phyloP scores from a whole-genome alignment of 2,113 vertebrate genomes.

The Lamprologus speciosus region DNA sequence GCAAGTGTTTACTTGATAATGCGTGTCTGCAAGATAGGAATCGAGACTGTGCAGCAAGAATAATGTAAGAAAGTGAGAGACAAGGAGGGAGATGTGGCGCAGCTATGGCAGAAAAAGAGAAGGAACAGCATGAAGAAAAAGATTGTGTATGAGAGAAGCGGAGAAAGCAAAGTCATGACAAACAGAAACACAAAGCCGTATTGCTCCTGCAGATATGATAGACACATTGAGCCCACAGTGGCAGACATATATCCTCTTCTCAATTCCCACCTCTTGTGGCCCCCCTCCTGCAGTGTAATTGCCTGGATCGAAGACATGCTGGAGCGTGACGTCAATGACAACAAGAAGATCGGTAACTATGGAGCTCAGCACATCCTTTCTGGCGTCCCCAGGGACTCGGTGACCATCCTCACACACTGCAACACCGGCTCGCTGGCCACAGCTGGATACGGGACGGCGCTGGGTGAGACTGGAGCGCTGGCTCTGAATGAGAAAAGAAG shows the following conservation, averaged over 20 bases:
- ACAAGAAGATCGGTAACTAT: constrained; percentile 80
- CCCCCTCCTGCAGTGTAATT: constrained; percentile 71
- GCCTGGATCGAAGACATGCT: constrained; percentile 80
- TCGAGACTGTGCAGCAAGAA: background rate
- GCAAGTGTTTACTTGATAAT: background rate
- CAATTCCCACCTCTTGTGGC: background rate
- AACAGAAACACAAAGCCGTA: background rate
- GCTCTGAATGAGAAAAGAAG: background rate
- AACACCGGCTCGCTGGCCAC: constrained; percentile 87
- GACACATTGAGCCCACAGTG: background rate
- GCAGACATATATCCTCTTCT: background rate
- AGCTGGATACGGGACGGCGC: constrained; percentile 84
- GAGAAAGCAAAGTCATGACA: background rate
- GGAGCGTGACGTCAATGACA: constrained; percentile 80
- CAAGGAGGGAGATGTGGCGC: background rate
- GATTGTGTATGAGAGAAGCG: background rate
- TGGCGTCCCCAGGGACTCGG: constrained; percentile 66
- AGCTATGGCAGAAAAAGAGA: background rate
- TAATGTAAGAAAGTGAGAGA: background rate
- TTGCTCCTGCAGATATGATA: background rate
- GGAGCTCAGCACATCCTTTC: constrained; percentile 82
- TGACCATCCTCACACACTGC: constrained; percentile 85
- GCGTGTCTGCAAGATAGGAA: background rate
- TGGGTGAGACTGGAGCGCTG: constrained; percentile 53
- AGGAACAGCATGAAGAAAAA: background rate